Percentiles rank a stretch among this genome's conserved stretches.
These are phyloP conservation scores for Elymnias hypermnestra DNA, from an alignment of 1,140 invertebrate species.

Conservation along the genomic window DNA sequence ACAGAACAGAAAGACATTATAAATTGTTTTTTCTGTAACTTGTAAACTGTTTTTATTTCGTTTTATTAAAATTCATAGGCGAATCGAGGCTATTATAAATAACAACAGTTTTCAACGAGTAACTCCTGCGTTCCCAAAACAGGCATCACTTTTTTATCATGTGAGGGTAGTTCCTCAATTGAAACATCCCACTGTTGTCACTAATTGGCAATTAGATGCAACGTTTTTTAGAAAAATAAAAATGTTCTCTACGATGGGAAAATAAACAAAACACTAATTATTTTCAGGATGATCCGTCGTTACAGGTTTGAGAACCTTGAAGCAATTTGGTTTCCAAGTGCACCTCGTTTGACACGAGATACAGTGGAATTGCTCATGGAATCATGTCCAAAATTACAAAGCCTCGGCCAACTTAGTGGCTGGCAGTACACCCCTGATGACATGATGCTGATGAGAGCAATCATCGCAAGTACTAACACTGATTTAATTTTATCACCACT, in stretches of 20 bases:
- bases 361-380: slow-evolving; percentile 80
- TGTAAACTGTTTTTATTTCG: not conserved
- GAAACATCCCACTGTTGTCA: no score
- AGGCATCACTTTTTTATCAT: no score
- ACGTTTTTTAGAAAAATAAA: no score
- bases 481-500: slow-evolving; percentile 76
- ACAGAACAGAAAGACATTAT: not conserved
- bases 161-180: no score
- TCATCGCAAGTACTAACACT: slow-evolving; percentile 79
- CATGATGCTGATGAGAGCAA: slow-evolving; percentile 77
- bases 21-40: not conserved
- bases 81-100: not conserved
- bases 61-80: no score
- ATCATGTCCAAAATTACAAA: slow-evolving; percentile 78
- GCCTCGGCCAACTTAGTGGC: slow-evolving; percentile 78
- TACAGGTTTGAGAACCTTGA: slow-evolving; percentile 77
- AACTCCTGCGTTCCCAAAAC: no score
- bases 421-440: slow-evolving; percentile 80
- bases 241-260: no score
- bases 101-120: no score
- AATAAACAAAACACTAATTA: no score
- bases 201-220: no score
- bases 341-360: slow-evolving; percentile 76
- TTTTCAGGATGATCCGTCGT: slow-evolving; percentile 74
- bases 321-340: slow-evolving; percentile 80